Base-by-base conservation (phyloP, 1,140 invertebrate species). In the Drosophila yakuba region DNA sequence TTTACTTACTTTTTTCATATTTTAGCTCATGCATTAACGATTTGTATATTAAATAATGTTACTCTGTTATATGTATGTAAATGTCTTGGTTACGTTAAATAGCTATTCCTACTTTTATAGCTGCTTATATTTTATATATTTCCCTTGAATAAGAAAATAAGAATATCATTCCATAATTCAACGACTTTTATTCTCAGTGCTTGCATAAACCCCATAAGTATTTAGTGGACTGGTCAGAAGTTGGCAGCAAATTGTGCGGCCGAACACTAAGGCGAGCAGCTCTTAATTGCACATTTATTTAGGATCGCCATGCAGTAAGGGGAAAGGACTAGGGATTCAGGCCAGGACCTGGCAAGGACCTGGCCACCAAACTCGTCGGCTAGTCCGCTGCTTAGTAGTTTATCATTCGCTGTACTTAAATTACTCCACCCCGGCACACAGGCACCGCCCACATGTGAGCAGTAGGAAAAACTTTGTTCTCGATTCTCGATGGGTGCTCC, bases 261-360 rank as follows among this genome's bases (percentile, higher is more conserved):
- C 78, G 74, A 81, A 85, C 78, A 83, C 86, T 76, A 81, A 90
- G 80, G 81, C 66, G 86, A 85, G 72, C 71, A 90, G 81, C 86
- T 90, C 85, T 90, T 90, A 90, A 90, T 90, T 90, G 85, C 85
- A 81, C 85, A 90, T 90, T 85, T 90, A 90, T 90, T 90, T 90
- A 85, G 84, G 85, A 84, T 84, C 85, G 75, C 83, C 83, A 73
- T 61, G 52, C 54, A 63, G 61, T 38, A 50, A 41, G 54, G 25
- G 45, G 54, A 47, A 35, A 39, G 41, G 48, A 39, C 25, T 38
- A 32, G 32, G 32, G 32, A 32, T 10, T 32, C 32, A 8, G 28
- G 28, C 28, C 23, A 25, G 45, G 20, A 8, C 45, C n/a, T 20
- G 28, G 28, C 28, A 15, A 25, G 45, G 20, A 8, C 45, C n/a